Base-by-base conservation (phyloP, 2,113 vertebrate genomes). In the Pelobates fuscus region DNA sequence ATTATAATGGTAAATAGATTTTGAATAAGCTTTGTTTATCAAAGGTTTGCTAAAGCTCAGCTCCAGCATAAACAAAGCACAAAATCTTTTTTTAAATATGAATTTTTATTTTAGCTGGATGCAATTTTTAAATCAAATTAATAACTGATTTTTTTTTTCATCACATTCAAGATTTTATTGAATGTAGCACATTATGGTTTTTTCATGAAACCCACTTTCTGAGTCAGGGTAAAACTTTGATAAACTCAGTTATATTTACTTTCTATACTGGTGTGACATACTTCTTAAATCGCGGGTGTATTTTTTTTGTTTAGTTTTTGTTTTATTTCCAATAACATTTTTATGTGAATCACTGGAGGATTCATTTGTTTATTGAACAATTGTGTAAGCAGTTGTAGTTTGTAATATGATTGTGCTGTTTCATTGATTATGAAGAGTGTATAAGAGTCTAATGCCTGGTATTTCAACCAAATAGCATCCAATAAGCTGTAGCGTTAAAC, bases 261-360 rank as follows among this genome's bases (percentile, higher is more conserved):
- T 5, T 55, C 2, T 55, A 55, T 55, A 55, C n/a, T 55, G 1
- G 52, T 55, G 52, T 55, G 52, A 21, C 17, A 4, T 52, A 52
- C 18, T 55, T 55, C 20, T 23, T 21, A 23, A 55, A 17, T 21
- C 52, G 21, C 20, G 52, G 21, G 21, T 21, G 21, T 49, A 49
- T 55, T 55, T 3, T 52, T 52, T 17, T 52, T 52, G 12, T 52
- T 41, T 41, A 8, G 7, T 1, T 41, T 2, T 55, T 55, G 17
- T 12, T 55, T 21, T 10, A 55, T 55, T 49, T 49, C 25, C 8
- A 37, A 37, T 6, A 37, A 37, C 32, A 37, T 10, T 6, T 37
- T 37, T 8, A 27, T 29, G 29, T 37, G 30, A 63, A 63, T 63
- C 60, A 63, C 29, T 63, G 60, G 60, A 37, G 60, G 60, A 63